Conservation (phyloP, 2,888 invertebrate species). For the Cataglyphis livida region DNA sequence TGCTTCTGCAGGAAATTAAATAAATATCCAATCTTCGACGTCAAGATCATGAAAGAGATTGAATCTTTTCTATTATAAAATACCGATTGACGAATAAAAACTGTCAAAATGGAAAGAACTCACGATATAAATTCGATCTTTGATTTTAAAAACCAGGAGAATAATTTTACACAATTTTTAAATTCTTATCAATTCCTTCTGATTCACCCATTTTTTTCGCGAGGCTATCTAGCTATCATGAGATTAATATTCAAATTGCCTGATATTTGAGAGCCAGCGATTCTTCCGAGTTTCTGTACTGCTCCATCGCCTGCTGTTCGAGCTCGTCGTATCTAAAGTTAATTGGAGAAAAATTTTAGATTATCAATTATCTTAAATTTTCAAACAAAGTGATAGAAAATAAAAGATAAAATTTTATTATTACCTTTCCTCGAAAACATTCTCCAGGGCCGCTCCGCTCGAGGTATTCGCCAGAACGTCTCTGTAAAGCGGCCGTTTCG, state of each 20-base stretch:
- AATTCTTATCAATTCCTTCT: not conserved
- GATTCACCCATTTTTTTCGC: not conserved
- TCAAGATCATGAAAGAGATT: not conserved
- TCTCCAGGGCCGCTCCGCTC: conserved; percentile 65
- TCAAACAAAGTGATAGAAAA: not conserved
- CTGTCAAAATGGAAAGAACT: not conserved
- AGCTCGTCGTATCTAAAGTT: conserved; percentile 86
- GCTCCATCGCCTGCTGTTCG: conserved; percentile 90
- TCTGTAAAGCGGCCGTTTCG: conserved; percentile 87
- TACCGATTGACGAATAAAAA: not conserved
- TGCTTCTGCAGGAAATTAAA: not conserved
- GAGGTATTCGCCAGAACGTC: conserved; percentile 86
- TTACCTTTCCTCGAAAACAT: conserved; percentile 76
- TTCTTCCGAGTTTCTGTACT: conserved; percentile 87
- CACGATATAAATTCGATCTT: not conserved
- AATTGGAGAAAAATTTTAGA: not conserved
- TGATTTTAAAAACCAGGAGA: not conserved
- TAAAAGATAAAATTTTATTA: not conserved
- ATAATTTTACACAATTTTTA: not conserved
- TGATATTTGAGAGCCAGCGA: conserved; percentile 82
- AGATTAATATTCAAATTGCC: conserved; percentile 64
- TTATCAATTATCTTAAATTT: not conserved
- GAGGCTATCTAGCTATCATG: not conserved
- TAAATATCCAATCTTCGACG: not conserved
- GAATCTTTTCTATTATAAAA: not conserved